Conservation (phyloP, 2,797 vertebrate species). For the Pipistrellus nathusii region DNA sequence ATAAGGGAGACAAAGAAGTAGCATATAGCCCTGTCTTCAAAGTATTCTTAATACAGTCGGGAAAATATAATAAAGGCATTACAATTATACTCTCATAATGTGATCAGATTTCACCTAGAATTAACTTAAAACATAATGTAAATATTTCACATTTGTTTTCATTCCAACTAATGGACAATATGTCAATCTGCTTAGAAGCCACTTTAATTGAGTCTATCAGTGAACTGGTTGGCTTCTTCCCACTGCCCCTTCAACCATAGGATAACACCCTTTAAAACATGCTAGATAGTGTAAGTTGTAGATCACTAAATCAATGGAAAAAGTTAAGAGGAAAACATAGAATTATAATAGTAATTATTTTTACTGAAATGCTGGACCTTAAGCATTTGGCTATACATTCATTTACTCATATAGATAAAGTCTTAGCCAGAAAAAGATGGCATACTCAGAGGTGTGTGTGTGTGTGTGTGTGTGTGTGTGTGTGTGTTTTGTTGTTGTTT, state of each 20-base stretch:
- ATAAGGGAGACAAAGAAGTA: background rate
- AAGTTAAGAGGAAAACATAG: background rate
- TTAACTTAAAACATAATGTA: constrained; percentile 4
- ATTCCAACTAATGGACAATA: background rate
- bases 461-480: too few relatives aligned
- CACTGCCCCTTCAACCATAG: background rate
- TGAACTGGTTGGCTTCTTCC: background rate
- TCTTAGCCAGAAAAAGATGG: background rate
- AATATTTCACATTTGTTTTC: constrained; percentile 42
- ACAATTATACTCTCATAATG: constrained; percentile 16
- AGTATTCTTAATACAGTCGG: background rate
- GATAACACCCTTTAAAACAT: background rate
- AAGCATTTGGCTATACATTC: background rate
- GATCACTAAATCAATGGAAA: background rate
- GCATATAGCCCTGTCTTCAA: background rate
- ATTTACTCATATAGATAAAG: background rate
- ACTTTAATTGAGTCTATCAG: background rate
- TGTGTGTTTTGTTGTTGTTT: background rate
- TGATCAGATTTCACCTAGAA: constrained; percentile 14
- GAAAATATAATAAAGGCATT: constrained; percentile 18
- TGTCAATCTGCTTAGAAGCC: background rate
- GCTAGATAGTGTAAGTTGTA: background rate
- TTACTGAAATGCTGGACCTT: background rate
- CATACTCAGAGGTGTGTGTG: background rate
- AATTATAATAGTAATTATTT: background rate